Evolutionary conservation across 2,113 vertebrate genomes (phyloP).

Genomic region (Piaya cayana): DNA sequence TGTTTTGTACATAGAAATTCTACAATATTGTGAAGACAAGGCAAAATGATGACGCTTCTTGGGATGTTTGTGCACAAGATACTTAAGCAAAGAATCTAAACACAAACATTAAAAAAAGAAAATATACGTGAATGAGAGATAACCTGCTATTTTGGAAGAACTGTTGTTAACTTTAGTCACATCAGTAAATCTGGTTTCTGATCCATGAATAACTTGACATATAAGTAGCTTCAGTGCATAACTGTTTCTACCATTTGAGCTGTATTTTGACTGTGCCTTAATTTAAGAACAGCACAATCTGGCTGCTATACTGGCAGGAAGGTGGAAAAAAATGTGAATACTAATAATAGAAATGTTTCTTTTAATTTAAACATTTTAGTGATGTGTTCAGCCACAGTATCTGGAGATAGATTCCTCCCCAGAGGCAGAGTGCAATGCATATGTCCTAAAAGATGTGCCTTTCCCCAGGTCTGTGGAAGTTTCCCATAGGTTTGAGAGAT

Average conservation of each 20-base stretch:
- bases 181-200: not conserved
- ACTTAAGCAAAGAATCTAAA: not conserved
- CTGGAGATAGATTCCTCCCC: not conserved
- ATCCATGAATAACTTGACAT: not conserved
- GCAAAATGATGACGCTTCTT: not conserved
- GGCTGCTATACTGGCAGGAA: not conserved
- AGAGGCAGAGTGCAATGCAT: not conserved
- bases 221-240: not conserved
- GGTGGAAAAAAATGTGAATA: not conserved
- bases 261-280: not conserved
- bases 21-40: not conserved
- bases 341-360: not conserved
- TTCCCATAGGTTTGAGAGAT: not conserved
- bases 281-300: not conserved
- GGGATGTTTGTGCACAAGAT: not conserved
- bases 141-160: not conserved
- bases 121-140: not conserved
- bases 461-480: not conserved
- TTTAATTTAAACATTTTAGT: not conserved
- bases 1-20: not conserved
- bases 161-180: not conserved
- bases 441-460: not conserved
- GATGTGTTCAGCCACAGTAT: not conserved
- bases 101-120: not conserved
- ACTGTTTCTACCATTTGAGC: not conserved